Conservation (phyloP, 2,888 invertebrate genomes). For the Andrena chrysosceles region DNA sequence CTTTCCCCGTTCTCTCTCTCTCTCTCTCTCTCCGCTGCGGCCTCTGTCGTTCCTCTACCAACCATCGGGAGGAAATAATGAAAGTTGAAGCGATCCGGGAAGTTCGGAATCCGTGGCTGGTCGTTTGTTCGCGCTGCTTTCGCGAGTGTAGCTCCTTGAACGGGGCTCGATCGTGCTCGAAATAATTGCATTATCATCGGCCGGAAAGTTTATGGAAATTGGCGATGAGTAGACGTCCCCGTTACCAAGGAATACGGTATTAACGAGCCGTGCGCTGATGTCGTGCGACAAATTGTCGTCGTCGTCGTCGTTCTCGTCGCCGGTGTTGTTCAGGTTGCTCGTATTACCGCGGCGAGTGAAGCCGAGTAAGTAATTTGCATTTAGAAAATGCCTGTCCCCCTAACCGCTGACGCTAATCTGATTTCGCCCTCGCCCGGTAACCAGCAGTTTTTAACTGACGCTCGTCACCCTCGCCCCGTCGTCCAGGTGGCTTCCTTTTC, state of each 20-base stretch:
- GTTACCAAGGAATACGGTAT: slow-evolving; percentile 38
- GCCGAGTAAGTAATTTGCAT: slow-evolving; percentile 74
- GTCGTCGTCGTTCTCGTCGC: slow-evolving; percentile 34
- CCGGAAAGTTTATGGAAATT: slow-evolving; percentile 77
- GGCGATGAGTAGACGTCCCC: slow-evolving; percentile 30
- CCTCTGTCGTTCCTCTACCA: slow-evolving; percentile 18
- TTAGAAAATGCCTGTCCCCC: slow-evolving; percentile 65
- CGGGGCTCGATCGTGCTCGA: slow-evolving; percentile 65
- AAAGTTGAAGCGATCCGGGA: slow-evolving; percentile 36
- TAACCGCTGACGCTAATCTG: slow-evolving; percentile 63
- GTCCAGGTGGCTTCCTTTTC: slow-evolving; percentile 42
- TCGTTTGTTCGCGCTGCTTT: slow-evolving; percentile 64
- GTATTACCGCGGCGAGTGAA: slow-evolving; percentile 40
- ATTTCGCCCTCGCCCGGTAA: slow-evolving; percentile 56
- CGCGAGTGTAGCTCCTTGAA: slow-evolving; percentile 39
- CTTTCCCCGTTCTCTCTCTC: neutral
- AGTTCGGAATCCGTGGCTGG: slow-evolving; percentile 37
- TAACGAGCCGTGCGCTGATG: slow-evolving; percentile 58
- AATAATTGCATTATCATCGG: slow-evolving; percentile 78
- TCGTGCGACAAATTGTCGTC: slow-evolving; percentile 68
- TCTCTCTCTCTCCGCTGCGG: neutral
- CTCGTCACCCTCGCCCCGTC: slow-evolving; percentile 47
- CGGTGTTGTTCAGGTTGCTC: slow-evolving; percentile 22
- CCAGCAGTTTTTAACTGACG: slow-evolving; percentile 66
- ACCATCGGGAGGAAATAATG: slow-evolving; percentile 48